Conservation (phyloP, 1,140 invertebrate species). For the Megalonaias nervosa region DNA sequence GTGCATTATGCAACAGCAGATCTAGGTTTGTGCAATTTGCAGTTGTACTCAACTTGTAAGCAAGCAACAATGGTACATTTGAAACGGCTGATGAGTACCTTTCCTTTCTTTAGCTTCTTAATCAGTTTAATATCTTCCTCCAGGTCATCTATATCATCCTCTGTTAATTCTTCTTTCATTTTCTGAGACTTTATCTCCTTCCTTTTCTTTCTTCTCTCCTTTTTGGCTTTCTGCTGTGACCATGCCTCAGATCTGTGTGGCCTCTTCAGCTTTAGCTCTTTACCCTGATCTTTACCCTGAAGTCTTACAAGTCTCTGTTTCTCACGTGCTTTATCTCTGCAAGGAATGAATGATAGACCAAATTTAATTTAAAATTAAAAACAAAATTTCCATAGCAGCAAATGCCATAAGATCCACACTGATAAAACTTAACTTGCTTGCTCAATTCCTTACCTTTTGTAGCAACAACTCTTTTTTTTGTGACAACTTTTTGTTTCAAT, state of each 20-base stretch:
- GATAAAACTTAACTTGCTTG: neutral
- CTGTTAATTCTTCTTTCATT: slow-evolving; percentile 63
- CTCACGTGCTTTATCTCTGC: slow-evolving; percentile 84
- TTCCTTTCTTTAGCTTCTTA: slow-evolving; percentile 92
- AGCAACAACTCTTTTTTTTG: neutral
- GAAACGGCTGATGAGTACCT: slow-evolving; percentile 68
- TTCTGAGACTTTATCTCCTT: slow-evolving; percentile 73
- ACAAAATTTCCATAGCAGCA: no score
- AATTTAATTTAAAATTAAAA: neutral
- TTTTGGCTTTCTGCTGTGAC: slow-evolving; percentile 85
- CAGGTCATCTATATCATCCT: slow-evolving; percentile 86
- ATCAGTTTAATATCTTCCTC: slow-evolving; percentile 86
- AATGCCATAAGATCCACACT: neutral
- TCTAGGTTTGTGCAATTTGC: no score
- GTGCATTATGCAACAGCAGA: no score
- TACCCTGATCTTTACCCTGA: slow-evolving; percentile 73
- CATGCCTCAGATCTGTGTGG: slow-evolving; percentile 79
- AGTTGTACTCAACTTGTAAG: no score
- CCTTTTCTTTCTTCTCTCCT: slow-evolving; percentile 79
- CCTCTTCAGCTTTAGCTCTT: slow-evolving; percentile 31
- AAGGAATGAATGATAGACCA: slow-evolving; percentile 25
- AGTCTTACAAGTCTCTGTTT: slow-evolving; percentile 79
- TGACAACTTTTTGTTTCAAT: neutral
- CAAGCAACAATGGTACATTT: no score
- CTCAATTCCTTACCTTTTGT: neutral